Base-by-base conservation (phyloP, 1,140 invertebrate genomes). In the Oncopeltus fasciatus region DNA sequence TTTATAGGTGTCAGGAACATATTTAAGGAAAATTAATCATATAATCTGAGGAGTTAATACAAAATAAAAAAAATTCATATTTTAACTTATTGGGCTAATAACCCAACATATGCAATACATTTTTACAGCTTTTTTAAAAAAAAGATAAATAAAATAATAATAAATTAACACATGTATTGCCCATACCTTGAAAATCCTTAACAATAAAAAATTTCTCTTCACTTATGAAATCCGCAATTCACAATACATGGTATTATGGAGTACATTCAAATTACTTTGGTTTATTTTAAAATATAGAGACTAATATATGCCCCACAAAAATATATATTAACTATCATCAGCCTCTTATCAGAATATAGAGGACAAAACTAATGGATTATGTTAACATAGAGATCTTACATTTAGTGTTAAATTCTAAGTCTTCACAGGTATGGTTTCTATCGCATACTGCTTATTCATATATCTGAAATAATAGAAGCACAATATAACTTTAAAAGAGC, bases 381-480 rank as follows among this genome's bases (percentile, higher is more conserved):
- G 49, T 53, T 53, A 53, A 53, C 49, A 53, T 53, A 53, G 49
- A 53, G 49, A 53, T 53, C 49, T 53, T 53, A 53, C 24, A 53
- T 53, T 53, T 8, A 53, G 24, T 53, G 26, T n/a, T n/a, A 53
- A 53, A 18, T 53, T 53, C 49, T 53, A 53, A 53, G 49, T 53
- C 49, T 53, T 53, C 49, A 53, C 5, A 53, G 49, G 49, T 53
- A 53, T 26, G 24, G n/a, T n/a, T n/a, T 53, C 49, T 53, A 53
- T 20, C 2, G 24, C 49, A 53, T 24, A 53, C 49, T 53, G 49
- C 49, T 24, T 24, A 16, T 24, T 26, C 49, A 53, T n/a, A n/a
- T n/a, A n/a, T n/a, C n/a, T n/a, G n/a, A n/a, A n/a, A n/a, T n/a
- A n/a, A n/a, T n/a, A n/a, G n/a, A n/a, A n/a, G n/a, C n/a, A n/a